Percentiles rank a stretch among this genome's conserved stretches.
phyloP scores from a whole-genome alignment of 1,140 invertebrate genomes.

The Cylas formicarius region DNA sequence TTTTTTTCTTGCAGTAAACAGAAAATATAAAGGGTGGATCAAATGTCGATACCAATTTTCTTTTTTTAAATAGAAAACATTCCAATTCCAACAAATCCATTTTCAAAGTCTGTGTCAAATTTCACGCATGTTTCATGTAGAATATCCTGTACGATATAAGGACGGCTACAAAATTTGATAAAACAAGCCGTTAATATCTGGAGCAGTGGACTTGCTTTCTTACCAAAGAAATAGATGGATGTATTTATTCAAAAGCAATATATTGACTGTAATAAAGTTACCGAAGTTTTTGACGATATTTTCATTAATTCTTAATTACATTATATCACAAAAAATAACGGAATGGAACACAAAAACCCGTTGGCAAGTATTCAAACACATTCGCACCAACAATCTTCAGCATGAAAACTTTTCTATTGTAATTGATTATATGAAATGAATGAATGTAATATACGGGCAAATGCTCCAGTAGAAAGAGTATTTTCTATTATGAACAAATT shows the following conservation, averaged over 20 bases:
- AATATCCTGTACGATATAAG: no score
- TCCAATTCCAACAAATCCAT: no score
- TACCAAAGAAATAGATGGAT: no score
- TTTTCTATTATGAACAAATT: conserved; percentile 17
- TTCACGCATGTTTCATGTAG: no score
- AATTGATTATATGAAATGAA: conserved; percentile 23
- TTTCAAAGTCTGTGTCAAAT: no score
- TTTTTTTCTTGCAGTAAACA: no score
- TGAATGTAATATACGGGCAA: conserved; percentile 2
- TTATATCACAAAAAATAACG: conserved; percentile 26
- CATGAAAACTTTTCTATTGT: conserved; percentile 30
- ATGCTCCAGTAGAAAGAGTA: conserved; percentile 11
- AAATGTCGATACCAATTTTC: no score
- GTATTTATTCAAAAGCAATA: conserved; percentile 31
- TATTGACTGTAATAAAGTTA: conserved; percentile 30
- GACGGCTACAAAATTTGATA: no score
- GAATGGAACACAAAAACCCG: conserved; percentile 31
- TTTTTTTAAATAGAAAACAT: no score
- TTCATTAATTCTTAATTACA: conserved; percentile 26
- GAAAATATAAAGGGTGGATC: no score
- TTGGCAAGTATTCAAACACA: conserved; percentile 35
- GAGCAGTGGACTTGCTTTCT: no score
- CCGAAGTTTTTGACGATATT: conserved; percentile 29
- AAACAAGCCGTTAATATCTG: no score
- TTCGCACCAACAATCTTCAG: conserved; percentile 30